phyloP scores from a whole-genome alignment of 2,797 vertebrate genomes.

The Sebastes reedi region DNA sequence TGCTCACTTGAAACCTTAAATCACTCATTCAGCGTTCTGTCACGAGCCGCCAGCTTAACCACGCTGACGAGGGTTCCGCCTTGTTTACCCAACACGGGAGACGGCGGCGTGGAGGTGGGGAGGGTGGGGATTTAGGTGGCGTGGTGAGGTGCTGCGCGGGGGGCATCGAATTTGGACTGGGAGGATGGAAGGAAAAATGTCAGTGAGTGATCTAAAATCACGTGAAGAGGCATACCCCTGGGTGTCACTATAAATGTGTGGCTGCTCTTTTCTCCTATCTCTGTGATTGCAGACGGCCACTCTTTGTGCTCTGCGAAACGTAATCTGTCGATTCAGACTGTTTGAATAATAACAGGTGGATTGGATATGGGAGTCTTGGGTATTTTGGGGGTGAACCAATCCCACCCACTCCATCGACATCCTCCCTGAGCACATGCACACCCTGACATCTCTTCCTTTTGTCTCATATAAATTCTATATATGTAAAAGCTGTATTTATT shows the following conservation, averaged over 20 bases:
- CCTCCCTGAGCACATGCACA: conserved; percentile 25
- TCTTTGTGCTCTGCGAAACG: conserved; percentile 57
- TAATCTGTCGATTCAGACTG: conserved; percentile 67
- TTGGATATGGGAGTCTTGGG: conserved; percentile 56
- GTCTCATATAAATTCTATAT: conserved; percentile 40
- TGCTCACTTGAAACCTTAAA: conserved; percentile 84
- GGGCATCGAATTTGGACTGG: conserved; percentile 51
- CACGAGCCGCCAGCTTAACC: conserved; percentile 76
- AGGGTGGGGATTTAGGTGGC: conserved; percentile 48
- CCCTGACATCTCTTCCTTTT: conserved; percentile 33
- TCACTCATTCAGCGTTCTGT: conserved; percentile 83
- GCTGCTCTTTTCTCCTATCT: conserved; percentile 62
- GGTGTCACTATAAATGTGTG: conserved; percentile 56
- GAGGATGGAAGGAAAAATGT: conserved; percentile 38
- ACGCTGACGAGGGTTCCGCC: conserved; percentile 76
- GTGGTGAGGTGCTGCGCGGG: conserved; percentile 4
- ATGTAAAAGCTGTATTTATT: conserved; percentile 39
- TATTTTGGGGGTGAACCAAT: conserved; percentile 67
- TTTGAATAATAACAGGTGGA: conserved; percentile 75
- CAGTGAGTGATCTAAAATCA: conserved; percentile 47
- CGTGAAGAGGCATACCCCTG: conserved; percentile 46
- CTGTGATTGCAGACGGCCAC: conserved; percentile 55
- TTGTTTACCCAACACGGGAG: conserved; percentile 79
- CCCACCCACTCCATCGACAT: conserved; percentile 61
- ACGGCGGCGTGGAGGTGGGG: conserved; percentile 51